phyloP scores from a whole-genome alignment of 30 jellyfish, hydroid and myxozoan species.

The Turritopsis dohrnii region DNA sequence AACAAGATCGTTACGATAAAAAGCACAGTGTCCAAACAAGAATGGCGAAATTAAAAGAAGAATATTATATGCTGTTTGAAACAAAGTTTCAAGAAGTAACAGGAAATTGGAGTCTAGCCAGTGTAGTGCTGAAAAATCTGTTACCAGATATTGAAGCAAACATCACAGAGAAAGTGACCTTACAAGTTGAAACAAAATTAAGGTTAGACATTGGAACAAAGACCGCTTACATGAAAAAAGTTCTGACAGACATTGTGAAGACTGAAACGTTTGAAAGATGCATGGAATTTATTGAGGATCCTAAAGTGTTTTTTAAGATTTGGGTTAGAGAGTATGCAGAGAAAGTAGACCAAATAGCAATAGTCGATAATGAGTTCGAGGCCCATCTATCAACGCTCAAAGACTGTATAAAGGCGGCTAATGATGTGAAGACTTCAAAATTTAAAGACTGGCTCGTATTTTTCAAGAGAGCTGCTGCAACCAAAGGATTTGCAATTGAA shows the following conservation, averaged over 20 bases:
- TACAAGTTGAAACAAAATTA: too few species aligned
- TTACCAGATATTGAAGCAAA: background rate
- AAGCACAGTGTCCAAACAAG: background rate
- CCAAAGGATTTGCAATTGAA: background rate
- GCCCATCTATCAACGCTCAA: background rate
- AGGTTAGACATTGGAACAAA: background rate
- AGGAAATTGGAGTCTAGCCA: background rate
- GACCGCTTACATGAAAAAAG: background rate
- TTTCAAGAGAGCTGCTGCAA: background rate
- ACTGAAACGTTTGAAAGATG: background rate
- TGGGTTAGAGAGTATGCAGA: background rate
- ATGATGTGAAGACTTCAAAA: background rate
- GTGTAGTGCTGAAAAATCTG: background rate
- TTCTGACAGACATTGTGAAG: background rate
- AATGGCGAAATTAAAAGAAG: background rate
- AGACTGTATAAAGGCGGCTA: background rate
- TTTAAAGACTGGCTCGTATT: background rate
- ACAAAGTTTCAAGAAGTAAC: background rate
- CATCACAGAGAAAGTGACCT: background rate
- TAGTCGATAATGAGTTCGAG: background rate
- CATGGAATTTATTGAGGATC: background rate
- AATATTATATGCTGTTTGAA: background rate
- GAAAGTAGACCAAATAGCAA: background rate
- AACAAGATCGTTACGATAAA: background rate
- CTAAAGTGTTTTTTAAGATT: background rate